These are phyloP conservation scores for Coregonus ussuriensis DNA, from an alignment of 2,797 vertebrate species.

Conservation along the genomic window DNA sequence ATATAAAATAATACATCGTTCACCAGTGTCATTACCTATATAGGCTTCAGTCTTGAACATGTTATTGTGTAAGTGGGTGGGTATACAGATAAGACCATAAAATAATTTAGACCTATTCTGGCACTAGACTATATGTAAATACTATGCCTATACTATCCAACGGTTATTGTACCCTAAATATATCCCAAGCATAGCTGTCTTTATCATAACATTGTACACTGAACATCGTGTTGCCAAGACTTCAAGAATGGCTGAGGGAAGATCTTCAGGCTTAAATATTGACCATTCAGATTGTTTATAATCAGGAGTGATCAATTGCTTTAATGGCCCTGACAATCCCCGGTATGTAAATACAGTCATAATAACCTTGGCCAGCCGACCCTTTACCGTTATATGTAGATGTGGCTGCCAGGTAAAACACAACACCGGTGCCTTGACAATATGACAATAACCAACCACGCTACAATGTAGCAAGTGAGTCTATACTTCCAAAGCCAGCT, in stretches of 20 bases:
- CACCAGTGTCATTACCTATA: background rate
- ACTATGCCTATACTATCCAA: background rate
- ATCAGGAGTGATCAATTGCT: conserved; percentile 34
- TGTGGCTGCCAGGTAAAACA: conserved; percentile 15
- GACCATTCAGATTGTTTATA: conserved; percentile 8
- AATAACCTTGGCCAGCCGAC: conserved; percentile 63
- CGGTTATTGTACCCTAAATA: background rate
- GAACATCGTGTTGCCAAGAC: background rate
- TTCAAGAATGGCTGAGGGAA: background rate
- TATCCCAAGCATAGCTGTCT: background rate
- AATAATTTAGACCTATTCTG: background rate
- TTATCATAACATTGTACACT: background rate
- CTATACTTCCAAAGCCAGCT: background rate
- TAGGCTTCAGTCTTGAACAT: background rate
- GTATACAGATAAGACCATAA: background rate
- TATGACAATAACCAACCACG: background rate
- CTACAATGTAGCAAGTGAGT: background rate
- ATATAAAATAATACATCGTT: background rate
- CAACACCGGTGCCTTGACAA: background rate
- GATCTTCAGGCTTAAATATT: background rate
- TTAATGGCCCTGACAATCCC: conserved; percentile 9
- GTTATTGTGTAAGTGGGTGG: background rate
- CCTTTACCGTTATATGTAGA: conserved; percentile 21
- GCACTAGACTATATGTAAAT: background rate
- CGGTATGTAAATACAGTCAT: conserved; percentile 17